Conservation (phyloP, 2,797 vertebrate species). For the Luscinia luscinia region DNA sequence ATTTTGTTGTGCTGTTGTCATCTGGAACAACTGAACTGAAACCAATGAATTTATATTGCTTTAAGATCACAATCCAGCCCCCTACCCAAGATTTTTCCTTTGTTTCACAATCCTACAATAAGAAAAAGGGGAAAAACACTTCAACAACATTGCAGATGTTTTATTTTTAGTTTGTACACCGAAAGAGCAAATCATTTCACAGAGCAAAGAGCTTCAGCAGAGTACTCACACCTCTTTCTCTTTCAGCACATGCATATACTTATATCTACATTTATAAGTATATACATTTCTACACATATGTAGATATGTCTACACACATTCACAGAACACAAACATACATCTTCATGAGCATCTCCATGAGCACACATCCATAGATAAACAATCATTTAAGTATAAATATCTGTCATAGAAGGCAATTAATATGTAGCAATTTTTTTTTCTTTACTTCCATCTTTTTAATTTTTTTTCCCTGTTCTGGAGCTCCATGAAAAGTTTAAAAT, state of each 20-base stretch:
- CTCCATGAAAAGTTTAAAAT: not conserved
- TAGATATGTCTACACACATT: fast-evolving
- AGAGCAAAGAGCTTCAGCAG: not conserved
- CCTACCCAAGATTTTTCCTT: not conserved
- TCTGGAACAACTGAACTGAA: slow-evolving; percentile 37
- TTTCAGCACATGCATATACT: not conserved
- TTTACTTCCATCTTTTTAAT: not conserved
- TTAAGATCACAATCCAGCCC: not conserved
- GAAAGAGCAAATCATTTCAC: not conserved
- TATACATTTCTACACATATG: fast-evolving
- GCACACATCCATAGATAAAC: not conserved
- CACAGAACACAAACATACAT: too few species aligned
- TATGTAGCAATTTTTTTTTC: not conserved
- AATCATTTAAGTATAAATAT: not conserved
- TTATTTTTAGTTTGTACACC: not conserved
- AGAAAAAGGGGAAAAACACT: not conserved
- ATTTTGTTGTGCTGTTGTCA: slow-evolving; percentile 2
- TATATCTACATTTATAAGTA: not conserved
- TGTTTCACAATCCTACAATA: not conserved
- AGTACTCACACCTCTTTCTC: not conserved
- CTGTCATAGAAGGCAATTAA: not conserved
- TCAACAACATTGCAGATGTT: not conserved
- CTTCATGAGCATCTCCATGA: not conserved
- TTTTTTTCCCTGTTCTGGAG: not conserved
- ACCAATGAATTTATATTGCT: not conserved